Evolutionary conservation across 2,888 invertebrate species (phyloP), one percentile per base, ranked within the genome.

Genomic region (Fragum whitleyi): DNA sequence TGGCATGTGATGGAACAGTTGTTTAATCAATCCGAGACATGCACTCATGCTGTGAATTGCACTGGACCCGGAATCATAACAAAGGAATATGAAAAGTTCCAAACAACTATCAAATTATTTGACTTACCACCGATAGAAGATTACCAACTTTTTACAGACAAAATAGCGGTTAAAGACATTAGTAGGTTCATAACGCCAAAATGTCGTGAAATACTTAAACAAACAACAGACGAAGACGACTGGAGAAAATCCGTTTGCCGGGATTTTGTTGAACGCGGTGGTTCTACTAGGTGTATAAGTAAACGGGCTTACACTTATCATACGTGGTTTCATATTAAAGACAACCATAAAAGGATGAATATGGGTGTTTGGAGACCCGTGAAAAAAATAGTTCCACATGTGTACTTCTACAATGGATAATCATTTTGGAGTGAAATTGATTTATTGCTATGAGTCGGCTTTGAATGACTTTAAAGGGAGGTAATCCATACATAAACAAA

Each of bases 1-100:
- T 32, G n/a, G n/a, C 32, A 61, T 26, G 32, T 29, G 2, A 61
- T 61, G n/a, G 61, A 61, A 32, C 61, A 61, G 26, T 26, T 61
- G n/a, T 19, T n/a, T 28, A 32, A 32, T 19, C 61, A 61, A 29
- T 19, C 61, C 1, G 11, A 19, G 28, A 61, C 2, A 32, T 61
- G 61, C 61, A 61, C 2, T 14, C 6, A 61, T 61, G 61, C 61
- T 3, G 19, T 61, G 1, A 7, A 21, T 9, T 61, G 61, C 16
- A 32, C 32, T 61, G 61, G 61, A 23, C 61, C 61, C 19, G 26
- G 61, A 14, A 9, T 61, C 29, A 61, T 61, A 9, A 23, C 61
- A 28, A 61, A 61, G 32, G 19, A 5, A 19, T 61, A 61, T n/a
- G 29, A 61, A 19, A 21, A 61, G n/a, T 9, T 61, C 3, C 28